Evolutionary conservation across 2,888 invertebrate species (phyloP).

Genomic region (Mycalesis mineus): DNA sequence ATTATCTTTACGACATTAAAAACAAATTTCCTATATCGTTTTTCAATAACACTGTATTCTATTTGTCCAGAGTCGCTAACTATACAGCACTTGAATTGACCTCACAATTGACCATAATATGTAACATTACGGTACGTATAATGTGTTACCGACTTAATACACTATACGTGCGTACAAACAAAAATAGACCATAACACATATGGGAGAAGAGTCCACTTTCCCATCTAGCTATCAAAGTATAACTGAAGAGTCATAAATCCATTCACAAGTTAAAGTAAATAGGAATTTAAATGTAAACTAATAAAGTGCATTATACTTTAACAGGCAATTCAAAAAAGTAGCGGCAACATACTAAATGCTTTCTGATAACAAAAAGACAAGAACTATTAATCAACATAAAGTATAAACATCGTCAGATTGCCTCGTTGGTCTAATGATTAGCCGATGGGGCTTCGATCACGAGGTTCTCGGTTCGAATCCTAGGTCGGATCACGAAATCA

Average conservation of each 20-base stretch:
- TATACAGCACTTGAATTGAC: slow-evolving; percentile 19
- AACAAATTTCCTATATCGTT: slow-evolving; percentile 31
- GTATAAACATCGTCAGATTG: neutral
- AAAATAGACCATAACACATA: slow-evolving; percentile 2
- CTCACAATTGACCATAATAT: slow-evolving; percentile 20
- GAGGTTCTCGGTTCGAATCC: too few species aligned
- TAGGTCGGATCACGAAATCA: too few species aligned
- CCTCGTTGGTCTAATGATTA: too few species aligned
- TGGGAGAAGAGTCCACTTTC: neutral
- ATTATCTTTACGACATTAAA: too few species aligned
- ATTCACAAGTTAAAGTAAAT: neutral
- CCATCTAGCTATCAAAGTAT: neutral
- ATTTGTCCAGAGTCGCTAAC: slow-evolving; percentile 11
- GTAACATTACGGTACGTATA: slow-evolving; percentile 18
- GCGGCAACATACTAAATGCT: neutral
- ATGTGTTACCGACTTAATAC: slow-evolving; percentile 5
- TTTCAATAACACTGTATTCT: slow-evolving; percentile 7
- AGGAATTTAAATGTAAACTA: neutral
- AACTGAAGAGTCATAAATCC: neutral
- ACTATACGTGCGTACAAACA: neutral
- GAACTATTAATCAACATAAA: neutral
- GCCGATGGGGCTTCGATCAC: too few species aligned
- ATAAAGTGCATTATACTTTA: neutral
- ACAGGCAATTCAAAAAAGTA: neutral
- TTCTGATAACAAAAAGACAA: neutral